Evolutionary conservation across 2,888 invertebrate genomes (phyloP).

Genomic region (Diarsia rubi): DNA sequence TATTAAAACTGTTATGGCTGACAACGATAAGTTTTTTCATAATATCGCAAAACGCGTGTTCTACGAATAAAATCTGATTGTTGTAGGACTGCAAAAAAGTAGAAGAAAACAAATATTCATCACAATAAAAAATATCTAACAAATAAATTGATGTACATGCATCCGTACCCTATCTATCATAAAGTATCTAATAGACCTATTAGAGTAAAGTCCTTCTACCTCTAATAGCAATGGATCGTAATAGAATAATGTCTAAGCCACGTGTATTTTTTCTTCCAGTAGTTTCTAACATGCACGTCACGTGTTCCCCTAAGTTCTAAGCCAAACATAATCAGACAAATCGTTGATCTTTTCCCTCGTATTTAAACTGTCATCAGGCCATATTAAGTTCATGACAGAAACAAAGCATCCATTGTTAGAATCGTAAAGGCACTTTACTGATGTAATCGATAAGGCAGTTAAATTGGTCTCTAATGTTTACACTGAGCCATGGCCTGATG

Average conservation of each 20-base stretch:
- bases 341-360: conserved; percentile 35
- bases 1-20: conserved; percentile 5
- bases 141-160: not conserved
- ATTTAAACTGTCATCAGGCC: conserved; percentile 51
- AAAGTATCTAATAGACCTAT: conserved; percentile 7
- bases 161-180: not conserved
- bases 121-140: not conserved
- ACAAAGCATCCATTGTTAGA: conserved; percentile 66
- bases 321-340: conserved; percentile 26
- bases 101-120: not conserved
- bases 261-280: conserved; percentile 11
- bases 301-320: conserved; percentile 8
- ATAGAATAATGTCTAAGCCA: conserved; percentile 22
- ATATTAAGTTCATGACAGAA: conserved; percentile 51
- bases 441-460: conserved; percentile 70
- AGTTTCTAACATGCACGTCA: conserved; percentile 13
- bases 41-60: conserved; percentile 2
- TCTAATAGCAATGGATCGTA: conserved; percentile 34
- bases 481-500: conserved; percentile 63
- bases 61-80: not conserved
- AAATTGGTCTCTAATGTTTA: conserved; percentile 71
- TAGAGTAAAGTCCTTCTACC: conserved; percentile 15
- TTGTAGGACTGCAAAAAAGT: not conserved
- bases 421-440: conserved; percentile 58
- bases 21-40: conserved; percentile 13